Percentiles rank a stretch among this genome's conserved stretches.
Evolutionary conservation across 2,888 invertebrate species (phyloP).

Genomic region (Lasioglossum figueresi): DNA sequence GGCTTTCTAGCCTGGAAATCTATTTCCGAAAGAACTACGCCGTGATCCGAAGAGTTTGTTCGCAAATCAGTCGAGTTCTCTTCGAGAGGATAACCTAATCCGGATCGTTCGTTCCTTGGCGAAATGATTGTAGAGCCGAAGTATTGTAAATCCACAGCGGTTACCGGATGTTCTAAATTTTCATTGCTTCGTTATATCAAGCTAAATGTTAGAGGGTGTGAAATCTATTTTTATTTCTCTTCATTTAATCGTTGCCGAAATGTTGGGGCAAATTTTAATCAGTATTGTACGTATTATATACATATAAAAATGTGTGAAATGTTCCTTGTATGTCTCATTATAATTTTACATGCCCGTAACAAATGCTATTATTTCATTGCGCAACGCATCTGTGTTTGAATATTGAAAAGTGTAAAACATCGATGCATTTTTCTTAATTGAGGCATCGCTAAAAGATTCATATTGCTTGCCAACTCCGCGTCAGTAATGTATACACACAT

Average conservation of each 20-base stretch:
- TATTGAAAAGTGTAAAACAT: background rate
- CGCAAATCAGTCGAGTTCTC: background rate
- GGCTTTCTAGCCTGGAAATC: slow-evolving; percentile 21
- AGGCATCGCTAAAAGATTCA: background rate
- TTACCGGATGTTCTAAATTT: background rate
- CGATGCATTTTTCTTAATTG: background rate
- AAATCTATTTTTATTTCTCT: background rate
- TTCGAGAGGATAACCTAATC: background rate
- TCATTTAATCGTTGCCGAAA: background rate
- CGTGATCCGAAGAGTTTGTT: background rate
- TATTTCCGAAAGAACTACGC: slow-evolving; percentile 12
- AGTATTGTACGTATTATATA: background rate
- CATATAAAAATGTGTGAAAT: background rate
- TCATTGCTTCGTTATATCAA: background rate
- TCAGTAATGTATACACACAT: background rate
- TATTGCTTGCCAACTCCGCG: background rate
- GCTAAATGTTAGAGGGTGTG: background rate
- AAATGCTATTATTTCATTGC: background rate
- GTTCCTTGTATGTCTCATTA: background rate
- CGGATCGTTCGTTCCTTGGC: background rate
- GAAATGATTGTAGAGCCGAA: background rate
- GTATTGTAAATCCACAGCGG: background rate
- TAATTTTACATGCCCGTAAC: background rate
- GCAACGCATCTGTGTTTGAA: background rate
- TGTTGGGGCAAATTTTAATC: background rate